phyloP scores from a whole-genome alignment of 1,140 invertebrate species.

The Maniola jurtina region DNA sequence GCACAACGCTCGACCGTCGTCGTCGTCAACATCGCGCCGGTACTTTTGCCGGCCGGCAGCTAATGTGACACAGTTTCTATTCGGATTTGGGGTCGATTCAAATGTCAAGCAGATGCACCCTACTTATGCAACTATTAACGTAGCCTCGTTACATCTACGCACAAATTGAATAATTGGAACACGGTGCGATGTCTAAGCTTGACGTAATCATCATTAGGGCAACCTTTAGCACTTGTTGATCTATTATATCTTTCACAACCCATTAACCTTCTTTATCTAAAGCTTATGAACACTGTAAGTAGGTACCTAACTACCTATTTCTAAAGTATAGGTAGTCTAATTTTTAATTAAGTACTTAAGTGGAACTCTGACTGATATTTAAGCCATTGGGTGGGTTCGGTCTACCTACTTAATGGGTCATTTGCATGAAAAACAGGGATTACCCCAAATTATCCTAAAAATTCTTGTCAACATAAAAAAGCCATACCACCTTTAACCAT shows the following conservation, averaged over 20 bases:
- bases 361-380: no score
- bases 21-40: slow-evolving; percentile 39
- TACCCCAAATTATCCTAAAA: no score
- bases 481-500: no score
- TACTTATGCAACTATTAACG: slow-evolving; percentile 73
- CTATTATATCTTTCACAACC: not conserved
- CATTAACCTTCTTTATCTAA: not conserved
- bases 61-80: slow-evolving; percentile 77
- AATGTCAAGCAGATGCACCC: slow-evolving; percentile 78
- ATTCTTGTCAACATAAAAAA: no score
- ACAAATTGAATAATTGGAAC: slow-evolving; percentile 52
- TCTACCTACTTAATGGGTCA: no score
- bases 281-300: no score
- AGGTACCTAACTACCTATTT: no score
- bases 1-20: slow-evolving; percentile 64
- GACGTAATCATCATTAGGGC: slow-evolving; percentile 12
- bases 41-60: slow-evolving; percentile 57
- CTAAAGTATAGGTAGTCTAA: no score
- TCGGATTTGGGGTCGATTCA: slow-evolving; percentile 77
- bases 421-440: no score
- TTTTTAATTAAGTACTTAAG: no score
- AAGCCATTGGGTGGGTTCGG: no score
- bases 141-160: slow-evolving; percentile 57
- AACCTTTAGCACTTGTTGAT: slow-evolving; percentile 23
- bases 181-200: slow-evolving; percentile 14